These are phyloP conservation scores for Cossypha dichroa DNA, from an alignment of 2,797 vertebrate species.

Conservation along the genomic window DNA sequence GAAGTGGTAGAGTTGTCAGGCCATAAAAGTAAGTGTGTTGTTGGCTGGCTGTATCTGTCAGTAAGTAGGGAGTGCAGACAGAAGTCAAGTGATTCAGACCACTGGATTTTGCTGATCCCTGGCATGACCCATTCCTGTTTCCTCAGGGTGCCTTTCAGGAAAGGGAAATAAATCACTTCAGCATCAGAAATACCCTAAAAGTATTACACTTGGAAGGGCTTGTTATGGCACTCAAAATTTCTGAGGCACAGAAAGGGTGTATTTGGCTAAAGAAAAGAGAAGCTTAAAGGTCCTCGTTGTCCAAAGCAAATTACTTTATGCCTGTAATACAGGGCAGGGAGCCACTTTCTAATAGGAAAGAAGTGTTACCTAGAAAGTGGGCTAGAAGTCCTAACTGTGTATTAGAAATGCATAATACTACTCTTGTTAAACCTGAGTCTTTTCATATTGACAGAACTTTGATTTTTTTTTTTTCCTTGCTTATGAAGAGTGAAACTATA, in stretches of 20 bases:
- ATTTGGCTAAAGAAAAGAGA: slow-evolving; percentile 37
- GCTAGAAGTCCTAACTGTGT: neutral
- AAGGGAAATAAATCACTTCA: slow-evolving; percentile 2
- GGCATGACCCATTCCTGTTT: neutral
- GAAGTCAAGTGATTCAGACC: neutral
- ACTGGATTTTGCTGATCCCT: neutral
- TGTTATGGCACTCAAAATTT: neutral
- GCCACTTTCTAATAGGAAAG: neutral
- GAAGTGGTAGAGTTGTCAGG: slow-evolving; percentile 44
- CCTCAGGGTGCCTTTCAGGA: neutral
- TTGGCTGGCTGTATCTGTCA: neutral
- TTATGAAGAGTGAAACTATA: neutral
- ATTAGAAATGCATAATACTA: neutral
- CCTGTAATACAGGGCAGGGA: neutral
- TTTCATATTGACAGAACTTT: neutral
- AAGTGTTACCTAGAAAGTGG: slow-evolving; percentile 22
- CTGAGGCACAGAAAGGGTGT: neutral
- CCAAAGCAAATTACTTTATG: neutral
- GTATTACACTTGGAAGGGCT: slow-evolving; percentile 4
- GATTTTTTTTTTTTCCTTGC: neutral
- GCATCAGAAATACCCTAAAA: slow-evolving; percentile 16
- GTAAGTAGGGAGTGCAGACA: neutral
- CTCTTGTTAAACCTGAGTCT: slow-evolving; percentile 38
- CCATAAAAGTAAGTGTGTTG: neutral
- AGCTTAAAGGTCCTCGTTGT: neutral